A percentile compares a stretch with the other conserved stretches of the same genome.
Evolutionary conservation across 2,113 vertebrate species (phyloP).

Genomic region (Rhynchomys soricoides): DNA sequence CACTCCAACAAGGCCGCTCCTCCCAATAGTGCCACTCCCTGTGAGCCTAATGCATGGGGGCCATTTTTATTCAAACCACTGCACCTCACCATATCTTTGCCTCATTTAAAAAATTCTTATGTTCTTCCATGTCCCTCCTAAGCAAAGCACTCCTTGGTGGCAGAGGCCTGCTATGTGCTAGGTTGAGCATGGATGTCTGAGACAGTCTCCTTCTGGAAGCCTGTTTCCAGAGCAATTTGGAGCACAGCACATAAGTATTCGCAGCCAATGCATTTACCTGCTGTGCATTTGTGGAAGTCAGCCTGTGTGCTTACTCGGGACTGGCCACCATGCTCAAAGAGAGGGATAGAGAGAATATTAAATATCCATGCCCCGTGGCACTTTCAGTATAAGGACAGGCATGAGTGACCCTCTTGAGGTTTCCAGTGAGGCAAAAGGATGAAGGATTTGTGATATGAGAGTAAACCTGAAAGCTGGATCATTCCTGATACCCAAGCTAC

Average conservation of each 20-base stretch:
- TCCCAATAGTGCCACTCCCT: background rate
- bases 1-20: background rate
- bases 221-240: background rate
- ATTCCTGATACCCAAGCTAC: too few relatives aligned
- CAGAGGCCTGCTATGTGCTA: background rate
- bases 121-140: background rate
- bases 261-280: background rate
- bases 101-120: background rate
- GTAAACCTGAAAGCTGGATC: background rate
- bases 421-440: background rate
- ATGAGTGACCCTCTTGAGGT: too few relatives aligned
- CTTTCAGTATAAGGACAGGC: background rate
- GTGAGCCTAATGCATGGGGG: background rate
- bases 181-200: background rate
- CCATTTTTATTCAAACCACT: background rate
- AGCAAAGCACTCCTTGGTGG: background rate
- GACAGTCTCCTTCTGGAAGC: background rate
- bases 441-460: background rate
- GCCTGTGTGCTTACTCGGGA: background rate
- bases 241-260: fast-evolving
- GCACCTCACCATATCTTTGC: background rate
- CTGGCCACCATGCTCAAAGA: background rate
- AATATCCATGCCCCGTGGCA: background rate
- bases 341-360: background rate
- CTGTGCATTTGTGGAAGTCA: background rate